Evolutionary conservation across 1,140 invertebrate species (phyloP).

Genomic region (Phortica variegata): DNA sequence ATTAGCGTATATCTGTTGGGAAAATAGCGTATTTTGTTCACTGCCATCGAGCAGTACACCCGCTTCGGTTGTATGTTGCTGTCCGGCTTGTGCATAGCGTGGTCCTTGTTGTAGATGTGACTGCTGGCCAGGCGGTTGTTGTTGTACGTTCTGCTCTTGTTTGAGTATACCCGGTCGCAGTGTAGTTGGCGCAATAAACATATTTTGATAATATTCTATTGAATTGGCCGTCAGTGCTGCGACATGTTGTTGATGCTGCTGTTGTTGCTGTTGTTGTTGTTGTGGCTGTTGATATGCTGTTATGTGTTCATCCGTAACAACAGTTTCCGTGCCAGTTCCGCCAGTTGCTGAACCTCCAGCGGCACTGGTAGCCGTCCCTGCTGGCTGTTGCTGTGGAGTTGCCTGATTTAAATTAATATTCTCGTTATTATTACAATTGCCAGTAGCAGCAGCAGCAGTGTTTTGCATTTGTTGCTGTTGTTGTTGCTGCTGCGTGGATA

Average conservation of each 20-base stretch:
- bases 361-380: slow-evolving; percentile 15
- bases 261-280: slow-evolving; percentile 13
- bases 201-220: slow-evolving; percentile 51
- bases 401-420: slow-evolving; percentile 55
- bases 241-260: slow-evolving; percentile 24
- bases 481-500: slow-evolving; percentile 32
- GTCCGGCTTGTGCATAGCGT: slow-evolving; percentile 18
- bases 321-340: slow-evolving; percentile 2
- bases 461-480: slow-evolving; percentile 24
- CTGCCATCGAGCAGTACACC: slow-evolving; percentile 17
- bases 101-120: slow-evolving; percentile 31
- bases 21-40: slow-evolving; percentile 45
- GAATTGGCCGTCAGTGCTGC: slow-evolving; percentile 23
- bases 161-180: slow-evolving; percentile 35
- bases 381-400: slow-evolving; percentile 21
- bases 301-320: neutral
- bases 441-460: slow-evolving; percentile 33
- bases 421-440: slow-evolving; percentile 46
- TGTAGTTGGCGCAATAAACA: slow-evolving; percentile 42
- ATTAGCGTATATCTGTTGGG: slow-evolving; percentile 49
- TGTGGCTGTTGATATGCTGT: slow-evolving; percentile 1
- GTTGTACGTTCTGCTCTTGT: slow-evolving; percentile 40
- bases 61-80: slow-evolving; percentile 36
- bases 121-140: slow-evolving; percentile 22
- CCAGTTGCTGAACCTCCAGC: slow-evolving; percentile 13